These are phyloP conservation scores for Drosophila austrosaltans DNA, from an alignment of 2,888 invertebrate genomes.

Conservation along the genomic window DNA sequence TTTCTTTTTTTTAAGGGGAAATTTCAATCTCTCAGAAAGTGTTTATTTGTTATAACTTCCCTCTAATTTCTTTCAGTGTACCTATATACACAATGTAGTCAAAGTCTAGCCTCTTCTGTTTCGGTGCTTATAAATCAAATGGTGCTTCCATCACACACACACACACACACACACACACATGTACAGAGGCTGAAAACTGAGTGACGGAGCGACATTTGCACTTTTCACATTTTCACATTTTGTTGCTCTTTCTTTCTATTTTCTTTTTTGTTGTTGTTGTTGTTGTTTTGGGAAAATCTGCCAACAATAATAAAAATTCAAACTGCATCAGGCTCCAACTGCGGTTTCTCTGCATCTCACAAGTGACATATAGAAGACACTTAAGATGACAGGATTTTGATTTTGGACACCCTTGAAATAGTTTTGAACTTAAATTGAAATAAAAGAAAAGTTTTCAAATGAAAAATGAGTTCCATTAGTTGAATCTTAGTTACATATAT, in stretches of 20 bases:
- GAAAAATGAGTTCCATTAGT: too few species aligned
- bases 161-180: not conserved
- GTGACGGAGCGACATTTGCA: constrained; percentile 5
- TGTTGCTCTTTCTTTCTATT: not conserved
- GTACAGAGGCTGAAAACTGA: not conserved
- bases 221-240: not conserved
- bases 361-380: not conserved
- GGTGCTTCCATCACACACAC: constrained; percentile 6
- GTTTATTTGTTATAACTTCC: too few species aligned
- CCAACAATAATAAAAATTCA: constrained; percentile 2
- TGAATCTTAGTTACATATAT: too few species aligned
- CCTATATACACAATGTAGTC: constrained; percentile 34
- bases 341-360: not conserved
- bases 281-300: not conserved
- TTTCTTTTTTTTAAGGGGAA: too few species aligned
- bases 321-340: not conserved
- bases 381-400: constrained; percentile 6
- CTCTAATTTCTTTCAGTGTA: constrained; percentile 12
- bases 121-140: constrained; percentile 54
- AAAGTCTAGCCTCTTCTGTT: not conserved
- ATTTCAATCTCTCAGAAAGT: too few species aligned
- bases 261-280: not conserved
- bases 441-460: too few species aligned
- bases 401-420: not conserved
- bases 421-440: too few species aligned